Evolutionary conservation across 1,140 invertebrate species (phyloP).

Genomic region (Leptinotarsa lineolata): DNA sequence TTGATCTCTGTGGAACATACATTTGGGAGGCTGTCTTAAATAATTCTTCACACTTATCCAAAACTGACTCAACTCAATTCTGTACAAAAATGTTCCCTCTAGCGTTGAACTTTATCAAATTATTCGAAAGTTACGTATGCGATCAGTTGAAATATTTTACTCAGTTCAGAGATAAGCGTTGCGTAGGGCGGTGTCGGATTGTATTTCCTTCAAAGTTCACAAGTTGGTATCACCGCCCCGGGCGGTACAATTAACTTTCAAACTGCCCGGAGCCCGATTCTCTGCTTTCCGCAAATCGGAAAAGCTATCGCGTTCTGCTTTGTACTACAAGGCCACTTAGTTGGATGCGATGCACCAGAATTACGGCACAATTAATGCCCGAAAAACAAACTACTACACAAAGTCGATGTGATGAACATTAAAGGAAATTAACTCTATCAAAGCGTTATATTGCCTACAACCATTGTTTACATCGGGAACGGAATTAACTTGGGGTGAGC

Average conservation of each 20-base stretch:
- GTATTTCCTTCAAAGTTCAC: slow-evolving; percentile 1
- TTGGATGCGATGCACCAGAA: slow-evolving; percentile 1
- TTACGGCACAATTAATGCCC: not conserved
- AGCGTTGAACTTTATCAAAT: not conserved
- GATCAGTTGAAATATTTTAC: not conserved
- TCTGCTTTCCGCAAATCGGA: not conserved
- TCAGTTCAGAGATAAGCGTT: not conserved
- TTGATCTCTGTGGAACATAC: too few relatives aligned
- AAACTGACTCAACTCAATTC: too few relatives aligned
- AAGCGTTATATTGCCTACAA: not conserved
- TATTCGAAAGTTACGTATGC: not conserved
- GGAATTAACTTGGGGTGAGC: not conserved
- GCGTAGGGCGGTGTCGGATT: not conserved
- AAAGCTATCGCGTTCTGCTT: not conserved
- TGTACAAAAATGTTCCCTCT: not conserved
- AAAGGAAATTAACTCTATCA: slow-evolving; percentile 6
- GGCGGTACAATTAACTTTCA: not conserved
- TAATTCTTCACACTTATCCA: too few relatives aligned
- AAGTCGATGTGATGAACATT: slow-evolving; percentile 3
- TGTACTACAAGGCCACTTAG: not conserved
- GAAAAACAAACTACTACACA: not conserved
- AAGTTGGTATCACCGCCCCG: not conserved
- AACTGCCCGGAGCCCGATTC: not conserved
- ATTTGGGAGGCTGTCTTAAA: too few relatives aligned
- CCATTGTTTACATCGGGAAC: not conserved